A percentile compares a stretch with the other conserved stretches of the same genome.
Conservation (phyloP, 2,797 vertebrate species). For the Diplodus puntazzo region DNA sequence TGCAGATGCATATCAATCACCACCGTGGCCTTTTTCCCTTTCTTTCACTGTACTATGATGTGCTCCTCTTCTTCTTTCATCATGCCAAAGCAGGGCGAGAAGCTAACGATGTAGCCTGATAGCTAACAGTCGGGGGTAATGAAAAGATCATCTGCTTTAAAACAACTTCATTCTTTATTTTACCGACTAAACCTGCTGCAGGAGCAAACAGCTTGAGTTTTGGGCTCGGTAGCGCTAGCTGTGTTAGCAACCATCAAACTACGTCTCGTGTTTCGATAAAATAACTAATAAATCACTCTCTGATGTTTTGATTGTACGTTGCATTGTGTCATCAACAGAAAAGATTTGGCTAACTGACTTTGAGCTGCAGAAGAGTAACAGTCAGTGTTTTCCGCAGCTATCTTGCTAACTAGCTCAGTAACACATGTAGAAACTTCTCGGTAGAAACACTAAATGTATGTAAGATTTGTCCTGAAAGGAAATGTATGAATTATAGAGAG, state of each 20-base stretch:
- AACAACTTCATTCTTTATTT: background rate
- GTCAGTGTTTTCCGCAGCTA: no score
- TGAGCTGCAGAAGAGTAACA: no score
- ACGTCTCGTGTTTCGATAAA: background rate
- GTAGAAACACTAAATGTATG: no score
- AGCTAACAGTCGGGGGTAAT: background rate
- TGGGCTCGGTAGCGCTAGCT: background rate
- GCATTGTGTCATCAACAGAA: no score
- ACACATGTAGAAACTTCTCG: no score
- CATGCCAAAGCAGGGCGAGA: background rate
- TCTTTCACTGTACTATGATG: background rate
- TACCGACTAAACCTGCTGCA: background rate
- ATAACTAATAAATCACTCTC: background rate
- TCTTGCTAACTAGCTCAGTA: no score
- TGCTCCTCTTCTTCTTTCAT: background rate
- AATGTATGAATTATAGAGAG: background rate
- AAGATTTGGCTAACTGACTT: no score
- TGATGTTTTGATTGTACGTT: background rate
- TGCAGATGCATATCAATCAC: conserved; percentile 49
- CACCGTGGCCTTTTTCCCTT: conserved; percentile 1
- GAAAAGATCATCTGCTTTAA: background rate
- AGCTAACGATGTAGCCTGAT: background rate
- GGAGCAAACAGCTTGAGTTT: no score
- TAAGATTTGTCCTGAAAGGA: no score
- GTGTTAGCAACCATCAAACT: background rate